phyloP scores from a whole-genome alignment of 2,113 vertebrate genomes.

The Calidris pygmaea region DNA sequence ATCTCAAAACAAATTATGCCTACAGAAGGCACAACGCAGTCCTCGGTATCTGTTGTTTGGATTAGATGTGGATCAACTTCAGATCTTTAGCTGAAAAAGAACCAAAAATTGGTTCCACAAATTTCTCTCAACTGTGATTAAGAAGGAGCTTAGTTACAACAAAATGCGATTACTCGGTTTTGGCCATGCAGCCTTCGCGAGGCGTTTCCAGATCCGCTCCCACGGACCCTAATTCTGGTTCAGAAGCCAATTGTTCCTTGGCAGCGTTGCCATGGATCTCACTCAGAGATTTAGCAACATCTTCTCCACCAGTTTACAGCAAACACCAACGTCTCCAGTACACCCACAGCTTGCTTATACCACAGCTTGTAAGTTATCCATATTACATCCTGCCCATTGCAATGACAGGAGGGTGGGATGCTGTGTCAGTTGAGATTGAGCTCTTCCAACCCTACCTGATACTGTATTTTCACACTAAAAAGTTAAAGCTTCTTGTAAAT shows the following conservation, averaged over 20 bases:
- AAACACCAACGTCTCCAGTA: neutral
- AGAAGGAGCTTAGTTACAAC: conserved; percentile 65
- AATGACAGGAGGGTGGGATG: neutral
- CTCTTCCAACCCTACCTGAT: neutral
- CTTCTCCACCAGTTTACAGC: conserved; percentile 44
- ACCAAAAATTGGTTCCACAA: conserved; percentile 39
- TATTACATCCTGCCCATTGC: neutral
- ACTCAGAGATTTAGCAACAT: conserved; percentile 63
- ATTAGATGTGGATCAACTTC: neutral
- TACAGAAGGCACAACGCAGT: neutral
- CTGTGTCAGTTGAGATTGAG: neutral
- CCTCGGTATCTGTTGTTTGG: neutral
- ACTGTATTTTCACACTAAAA: neutral
- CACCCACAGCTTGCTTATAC: neutral
- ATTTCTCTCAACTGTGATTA: conserved; percentile 1
- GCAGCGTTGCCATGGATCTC: conserved; percentile 57
- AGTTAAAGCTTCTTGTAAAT: neutral
- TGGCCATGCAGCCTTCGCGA: conserved; percentile 56
- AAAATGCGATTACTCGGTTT: conserved; percentile 71
- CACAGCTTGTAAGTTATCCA: neutral
- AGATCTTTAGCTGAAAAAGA: neutral
- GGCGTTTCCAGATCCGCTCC: conserved; percentile 67
- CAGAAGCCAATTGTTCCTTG: conserved; percentile 68
- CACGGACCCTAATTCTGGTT: conserved; percentile 62
- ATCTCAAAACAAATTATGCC: neutral